phyloP scores from a whole-genome alignment of 2,888 invertebrate genomes.

The Adelognathus sp. region DNA sequence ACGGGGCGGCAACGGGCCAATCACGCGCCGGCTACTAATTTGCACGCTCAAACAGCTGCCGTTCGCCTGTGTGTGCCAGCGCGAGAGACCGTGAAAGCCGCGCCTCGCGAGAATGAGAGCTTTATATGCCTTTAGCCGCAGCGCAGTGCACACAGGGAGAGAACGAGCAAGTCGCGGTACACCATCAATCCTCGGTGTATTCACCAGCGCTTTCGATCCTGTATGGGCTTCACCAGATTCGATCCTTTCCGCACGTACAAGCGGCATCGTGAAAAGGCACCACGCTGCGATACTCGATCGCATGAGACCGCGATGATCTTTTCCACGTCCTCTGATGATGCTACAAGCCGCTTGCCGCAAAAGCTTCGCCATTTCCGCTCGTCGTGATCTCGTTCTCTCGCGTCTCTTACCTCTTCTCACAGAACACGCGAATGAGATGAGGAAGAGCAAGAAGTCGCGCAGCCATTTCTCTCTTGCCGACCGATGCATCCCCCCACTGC shows the following conservation, averaged over 20 bases:
- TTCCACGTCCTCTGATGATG: slow-evolving; percentile 62
- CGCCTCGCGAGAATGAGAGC: slow-evolving; percentile 60
- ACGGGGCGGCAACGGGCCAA: slow-evolving; percentile 81
- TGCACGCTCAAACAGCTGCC: slow-evolving; percentile 81
- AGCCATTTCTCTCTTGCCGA: slow-evolving; percentile 53
- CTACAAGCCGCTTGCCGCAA: slow-evolving; percentile 49
- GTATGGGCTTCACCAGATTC: slow-evolving; percentile 60
- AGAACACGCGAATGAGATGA: slow-evolving; percentile 24
- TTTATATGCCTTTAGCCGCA: slow-evolving; percentile 42
- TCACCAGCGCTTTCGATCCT: slow-evolving; percentile 68
- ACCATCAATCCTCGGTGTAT: slow-evolving; percentile 54
- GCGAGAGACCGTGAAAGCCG: slow-evolving; percentile 77
- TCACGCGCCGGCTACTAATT: slow-evolving; percentile 81
- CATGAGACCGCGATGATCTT: slow-evolving; percentile 51
- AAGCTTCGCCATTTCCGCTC: slow-evolving; percentile 59
- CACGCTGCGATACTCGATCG: slow-evolving; percentile 77
- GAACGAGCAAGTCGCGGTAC: too few relatives aligned
- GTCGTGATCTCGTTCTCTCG: slow-evolving; percentile 55
- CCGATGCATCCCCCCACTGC: slow-evolving; percentile 50
- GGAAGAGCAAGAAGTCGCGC: slow-evolving; percentile 33
- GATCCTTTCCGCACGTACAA: slow-evolving; percentile 3
- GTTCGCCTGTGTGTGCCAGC: slow-evolving; percentile 77
- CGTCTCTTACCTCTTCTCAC: slow-evolving; percentile 54
- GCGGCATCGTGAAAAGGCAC: slow-evolving; percentile 51
- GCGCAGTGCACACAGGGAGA: not conserved